These are phyloP conservation scores for Melopsittacus undulatus DNA, from an alignment of 2,797 vertebrate species.

Conservation along the genomic window DNA sequence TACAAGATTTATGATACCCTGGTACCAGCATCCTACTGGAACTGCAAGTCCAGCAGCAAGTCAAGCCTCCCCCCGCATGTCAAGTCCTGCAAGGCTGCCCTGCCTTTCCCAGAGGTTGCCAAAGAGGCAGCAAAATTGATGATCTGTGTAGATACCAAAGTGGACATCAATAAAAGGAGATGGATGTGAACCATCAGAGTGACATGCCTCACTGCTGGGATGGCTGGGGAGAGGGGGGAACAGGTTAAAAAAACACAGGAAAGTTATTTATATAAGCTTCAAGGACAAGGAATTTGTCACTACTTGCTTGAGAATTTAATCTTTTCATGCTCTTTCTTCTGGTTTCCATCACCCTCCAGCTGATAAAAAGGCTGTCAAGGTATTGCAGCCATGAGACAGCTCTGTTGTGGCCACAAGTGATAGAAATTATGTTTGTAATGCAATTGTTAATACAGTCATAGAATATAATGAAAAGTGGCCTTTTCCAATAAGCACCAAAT, in stretches of 20 bases:
- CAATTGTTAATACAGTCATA: neutral
- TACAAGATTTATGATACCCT: slow-evolving; percentile 81
- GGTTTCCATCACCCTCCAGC: slow-evolving; percentile 45
- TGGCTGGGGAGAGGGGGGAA: slow-evolving; percentile 77
- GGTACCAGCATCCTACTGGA: slow-evolving; percentile 77
- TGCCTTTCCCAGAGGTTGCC: slow-evolving; percentile 73
- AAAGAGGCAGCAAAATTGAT: slow-evolving; percentile 83
- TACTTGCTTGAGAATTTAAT: slow-evolving; percentile 76
- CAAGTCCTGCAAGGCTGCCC: slow-evolving; percentile 80
- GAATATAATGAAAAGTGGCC: neutral
- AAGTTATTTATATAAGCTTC: slow-evolving; percentile 93
- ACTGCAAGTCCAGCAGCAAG: slow-evolving; percentile 66
- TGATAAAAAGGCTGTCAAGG: slow-evolving; percentile 25
- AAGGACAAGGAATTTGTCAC: slow-evolving; percentile 89
- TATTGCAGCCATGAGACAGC: neutral
- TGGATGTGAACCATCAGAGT: slow-evolving; percentile 82
- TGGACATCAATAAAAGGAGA: slow-evolving; percentile 85
- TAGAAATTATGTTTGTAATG: neutral
- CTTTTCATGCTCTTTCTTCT: slow-evolving; percentile 65
- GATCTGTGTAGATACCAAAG: slow-evolving; percentile 82
- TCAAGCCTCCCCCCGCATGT: slow-evolving; percentile 63
- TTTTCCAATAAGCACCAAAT: neutral
- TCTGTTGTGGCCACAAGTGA: neutral
- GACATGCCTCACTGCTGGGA: slow-evolving; percentile 77
- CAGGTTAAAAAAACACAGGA: slow-evolving; percentile 92